These are phyloP conservation scores for Suillia variegata DNA, from an alignment of 2,888 invertebrate species.

Conservation along the genomic window DNA sequence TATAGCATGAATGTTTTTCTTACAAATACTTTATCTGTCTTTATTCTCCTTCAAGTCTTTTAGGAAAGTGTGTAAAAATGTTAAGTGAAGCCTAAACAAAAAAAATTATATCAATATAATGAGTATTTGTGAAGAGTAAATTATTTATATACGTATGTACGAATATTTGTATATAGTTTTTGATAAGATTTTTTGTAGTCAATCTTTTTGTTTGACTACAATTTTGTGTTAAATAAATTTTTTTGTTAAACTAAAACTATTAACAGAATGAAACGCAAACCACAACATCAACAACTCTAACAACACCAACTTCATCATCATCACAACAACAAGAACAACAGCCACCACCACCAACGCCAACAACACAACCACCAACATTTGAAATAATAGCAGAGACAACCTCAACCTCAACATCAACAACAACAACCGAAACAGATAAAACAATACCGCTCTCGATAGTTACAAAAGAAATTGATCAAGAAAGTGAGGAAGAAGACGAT, in stretches of 20 bases:
- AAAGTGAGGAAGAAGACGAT: slow-evolving; percentile 29
- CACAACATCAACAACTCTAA: slow-evolving; percentile 44
- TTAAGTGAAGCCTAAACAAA: too few species aligned
- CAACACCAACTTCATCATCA: slow-evolving; percentile 27
- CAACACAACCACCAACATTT: slow-evolving; percentile 41
- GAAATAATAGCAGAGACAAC: slow-evolving; percentile 61
- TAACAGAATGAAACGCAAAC: slow-evolving; percentile 57
- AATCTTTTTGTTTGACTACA: too few species aligned
- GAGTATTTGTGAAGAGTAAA: too few species aligned
- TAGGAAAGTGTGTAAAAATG: too few species aligned
- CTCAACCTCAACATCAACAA: slow-evolving; percentile 57
- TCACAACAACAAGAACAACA: slow-evolving; percentile 34
- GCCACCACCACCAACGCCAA: slow-evolving; percentile 60
- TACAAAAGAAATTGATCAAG: slow-evolving; percentile 10
- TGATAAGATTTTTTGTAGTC: too few species aligned
- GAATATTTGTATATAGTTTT: too few species aligned
- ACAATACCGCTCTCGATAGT: slow-evolving; percentile 12
- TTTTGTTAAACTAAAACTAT: slow-evolving; percentile 56
- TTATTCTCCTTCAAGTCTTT: too few species aligned
- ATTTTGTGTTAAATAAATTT: too few species aligned
- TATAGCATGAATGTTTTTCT: too few species aligned
- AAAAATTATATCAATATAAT: too few species aligned
- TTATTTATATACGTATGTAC: too few species aligned
- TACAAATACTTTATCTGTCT: too few species aligned
- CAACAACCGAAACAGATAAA: slow-evolving; percentile 35